phyloP scores from a whole-genome alignment of 2,797 vertebrate genomes.

The Cryptoblepharus egeriae region DNA sequence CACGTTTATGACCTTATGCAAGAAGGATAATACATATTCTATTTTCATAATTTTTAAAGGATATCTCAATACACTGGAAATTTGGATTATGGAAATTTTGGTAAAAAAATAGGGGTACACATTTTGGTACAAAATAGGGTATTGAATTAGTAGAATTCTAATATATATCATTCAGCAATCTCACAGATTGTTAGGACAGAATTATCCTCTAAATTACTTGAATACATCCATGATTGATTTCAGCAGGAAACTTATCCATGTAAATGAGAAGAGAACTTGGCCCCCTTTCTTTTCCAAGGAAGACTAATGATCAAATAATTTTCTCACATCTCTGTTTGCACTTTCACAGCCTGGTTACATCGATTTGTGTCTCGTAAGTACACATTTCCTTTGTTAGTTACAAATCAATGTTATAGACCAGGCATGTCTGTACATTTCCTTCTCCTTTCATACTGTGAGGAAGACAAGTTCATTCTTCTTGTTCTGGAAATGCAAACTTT shows the following conservation, averaged over 20 bases:
- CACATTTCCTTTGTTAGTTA: slow-evolving; percentile 81
- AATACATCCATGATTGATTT: slow-evolving; percentile 25
- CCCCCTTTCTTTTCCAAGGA: slow-evolving; percentile 66
- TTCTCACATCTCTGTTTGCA: slow-evolving; percentile 83
- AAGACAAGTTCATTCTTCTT: slow-evolving; percentile 70
- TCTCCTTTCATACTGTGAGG: slow-evolving; percentile 57
- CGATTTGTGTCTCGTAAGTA: slow-evolving; percentile 83
- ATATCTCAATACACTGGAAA: background rate
- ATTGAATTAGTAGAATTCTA: slow-evolving; percentile 18
- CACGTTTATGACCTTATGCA: slow-evolving; percentile 1
- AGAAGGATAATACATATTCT: background rate
- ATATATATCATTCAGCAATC: slow-evolving; percentile 35
- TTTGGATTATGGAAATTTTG: background rate
- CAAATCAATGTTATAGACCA: slow-evolving; percentile 81
- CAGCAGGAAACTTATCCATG: slow-evolving; percentile 16
- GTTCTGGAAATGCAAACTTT: slow-evolving; percentile 71
- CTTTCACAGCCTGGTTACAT: slow-evolving; percentile 80
- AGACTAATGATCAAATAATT: slow-evolving; percentile 80
- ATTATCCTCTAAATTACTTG: slow-evolving; percentile 35
- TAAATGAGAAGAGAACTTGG: slow-evolving; percentile 53
- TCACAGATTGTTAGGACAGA: background rate
- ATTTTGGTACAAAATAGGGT: no score
- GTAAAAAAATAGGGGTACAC: no score
- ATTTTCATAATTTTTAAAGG: background rate
- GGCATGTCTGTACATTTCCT: slow-evolving; percentile 66